Evolutionary conservation across 2,797 vertebrate genomes (phyloP).

Genomic region (Cuniculus paca): DNA sequence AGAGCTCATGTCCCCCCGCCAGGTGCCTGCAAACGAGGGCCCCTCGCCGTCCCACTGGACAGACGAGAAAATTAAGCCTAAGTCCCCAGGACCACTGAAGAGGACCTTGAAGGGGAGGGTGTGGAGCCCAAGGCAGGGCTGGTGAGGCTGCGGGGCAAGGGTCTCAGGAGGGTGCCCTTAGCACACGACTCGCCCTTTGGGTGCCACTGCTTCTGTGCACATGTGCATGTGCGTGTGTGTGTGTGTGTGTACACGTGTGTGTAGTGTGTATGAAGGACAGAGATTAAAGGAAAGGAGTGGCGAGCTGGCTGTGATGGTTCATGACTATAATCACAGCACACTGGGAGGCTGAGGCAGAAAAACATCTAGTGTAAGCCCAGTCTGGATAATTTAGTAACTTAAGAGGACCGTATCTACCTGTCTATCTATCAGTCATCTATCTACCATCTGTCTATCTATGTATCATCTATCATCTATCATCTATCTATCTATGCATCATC

Average conservation of each 20-base stretch:
- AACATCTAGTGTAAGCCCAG: not conserved
- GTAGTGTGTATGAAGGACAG: too few relatives aligned
- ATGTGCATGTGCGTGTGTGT: not conserved
- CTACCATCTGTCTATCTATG: too few relatives aligned
- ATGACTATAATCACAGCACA: not conserved
- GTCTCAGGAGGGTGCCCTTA: fast-evolving
- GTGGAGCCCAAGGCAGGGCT: too few relatives aligned
- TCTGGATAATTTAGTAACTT: not conserved
- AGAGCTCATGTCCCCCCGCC: not conserved
- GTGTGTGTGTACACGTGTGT: too few relatives aligned
- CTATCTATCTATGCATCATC: not conserved
- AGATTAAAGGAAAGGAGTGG: not conserved
- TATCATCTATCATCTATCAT: not conserved
- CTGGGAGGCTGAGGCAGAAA: not conserved
- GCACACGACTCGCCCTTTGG: not conserved
- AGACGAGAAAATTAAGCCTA: not conserved
- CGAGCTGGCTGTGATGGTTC: not conserved
- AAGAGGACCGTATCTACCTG: not conserved
- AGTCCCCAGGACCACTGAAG: not conserved
- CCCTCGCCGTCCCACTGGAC: not conserved
- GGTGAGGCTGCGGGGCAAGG: too few relatives aligned
- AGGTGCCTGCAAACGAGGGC: not conserved
- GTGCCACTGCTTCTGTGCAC: fast-evolving
- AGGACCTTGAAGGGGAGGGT: not conserved
- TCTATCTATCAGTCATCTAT: too few relatives aligned